Evolutionary conservation across 1,140 invertebrate genomes (phyloP), one percentile per base, ranked within the genome.

Genomic region (Leguminivora glycinivorella): DNA sequence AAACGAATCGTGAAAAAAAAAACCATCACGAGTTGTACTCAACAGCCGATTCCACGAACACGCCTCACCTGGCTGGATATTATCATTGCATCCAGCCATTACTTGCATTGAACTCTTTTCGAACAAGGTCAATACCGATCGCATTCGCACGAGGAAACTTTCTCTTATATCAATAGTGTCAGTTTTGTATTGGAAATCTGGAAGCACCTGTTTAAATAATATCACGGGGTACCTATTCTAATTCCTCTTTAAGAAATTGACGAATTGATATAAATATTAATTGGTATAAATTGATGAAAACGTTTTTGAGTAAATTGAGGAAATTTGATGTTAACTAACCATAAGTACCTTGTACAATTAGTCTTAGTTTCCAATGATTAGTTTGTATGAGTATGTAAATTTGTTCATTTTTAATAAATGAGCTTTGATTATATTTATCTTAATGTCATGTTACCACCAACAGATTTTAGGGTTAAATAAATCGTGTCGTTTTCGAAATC

Each of bases 81-180:
- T n/a, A n/a, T 52, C 17, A 22, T 52, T 52, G 47, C 47, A 52
- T 52, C 19, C 17, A 52, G 19, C 47, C 6, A 52, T 52, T 52
- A 19, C 19, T 52, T 52, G 47, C 47, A 52, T 9, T 52, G 47
- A 52, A 52, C 47, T 52, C 47, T 52, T 52, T 52, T 17, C 19
- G n/a, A 52, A 52, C 47, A 52, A 52, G 47, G 47, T 52, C 47
- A 52, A 17, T 52, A 22, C 19, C 47, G 19, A 52, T 10, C 47
- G 47, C 19, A 52, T 52, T 22, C 6, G 19, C 47, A 22, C 5
- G n/a, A 52, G 19, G 19, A 52, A 52, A 52, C 47, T 52, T 52
- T 52, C 47, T 52, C 47, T 52, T 52, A 52, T 52, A 52, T 52
- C 7, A 22, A 9, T 22, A 22, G 2, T 17, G 47, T 19, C 19